phyloP scores from a whole-genome alignment of 2,797 vertebrate genomes.

The Sardinella longiceps region DNA sequence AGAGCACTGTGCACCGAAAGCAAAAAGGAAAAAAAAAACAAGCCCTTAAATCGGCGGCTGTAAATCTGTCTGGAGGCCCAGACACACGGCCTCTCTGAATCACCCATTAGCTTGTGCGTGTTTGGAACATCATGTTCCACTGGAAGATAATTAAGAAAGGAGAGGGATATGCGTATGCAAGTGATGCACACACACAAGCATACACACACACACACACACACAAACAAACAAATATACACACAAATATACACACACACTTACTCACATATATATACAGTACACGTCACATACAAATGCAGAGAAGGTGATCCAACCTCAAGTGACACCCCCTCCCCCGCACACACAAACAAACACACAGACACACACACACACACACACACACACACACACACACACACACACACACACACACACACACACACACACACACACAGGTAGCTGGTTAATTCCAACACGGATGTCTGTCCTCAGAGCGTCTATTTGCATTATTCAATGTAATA shows the following conservation, averaged over 20 bases:
- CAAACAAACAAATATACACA: slow-evolving; percentile 9
- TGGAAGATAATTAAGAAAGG: slow-evolving; percentile 9
- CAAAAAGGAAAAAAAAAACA: neutral
- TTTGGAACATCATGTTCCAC: slow-evolving; percentile 17
- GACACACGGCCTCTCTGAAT: neutral
- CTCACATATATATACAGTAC: no score
- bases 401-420: neutral
- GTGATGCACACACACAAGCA: neutral
- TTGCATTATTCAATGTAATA: no score
- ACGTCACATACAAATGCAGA: no score
- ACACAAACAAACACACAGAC: neutral
- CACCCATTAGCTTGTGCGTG: neutral
- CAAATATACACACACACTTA: slow-evolving; percentile 3
- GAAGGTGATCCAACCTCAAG: no score
- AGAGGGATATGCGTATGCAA: neutral
- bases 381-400: neutral
- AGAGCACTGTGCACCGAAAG: neutral
- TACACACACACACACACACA: neutral
- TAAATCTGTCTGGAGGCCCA: slow-evolving; percentile 14
- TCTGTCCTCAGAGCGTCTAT: no score
- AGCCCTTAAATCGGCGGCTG: neutral
- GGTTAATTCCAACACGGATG: no score
- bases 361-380: neutral
- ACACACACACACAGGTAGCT: slow-evolving; percentile 3
- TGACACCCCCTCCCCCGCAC: no score